Evolutionary conservation across 2,113 vertebrate genomes (phyloP).

Genomic region (Girardinichthys multiradiatus): DNA sequence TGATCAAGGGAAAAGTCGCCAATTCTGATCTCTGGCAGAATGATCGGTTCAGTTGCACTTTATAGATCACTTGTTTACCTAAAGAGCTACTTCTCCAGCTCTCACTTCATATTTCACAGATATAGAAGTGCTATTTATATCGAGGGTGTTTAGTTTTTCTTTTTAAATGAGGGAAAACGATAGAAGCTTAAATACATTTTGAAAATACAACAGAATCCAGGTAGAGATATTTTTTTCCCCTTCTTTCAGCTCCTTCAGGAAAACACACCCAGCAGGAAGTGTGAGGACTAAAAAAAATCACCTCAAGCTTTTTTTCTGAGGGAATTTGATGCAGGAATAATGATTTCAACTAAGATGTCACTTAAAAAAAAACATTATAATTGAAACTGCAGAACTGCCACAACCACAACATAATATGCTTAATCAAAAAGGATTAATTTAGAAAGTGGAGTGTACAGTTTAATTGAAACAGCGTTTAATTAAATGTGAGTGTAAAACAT

Average conservation of each 20-base stretch:
- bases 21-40: no score
- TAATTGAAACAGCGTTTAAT: constrained; percentile 27
- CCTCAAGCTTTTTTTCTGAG: background rate
- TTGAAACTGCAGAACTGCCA: constrained; percentile 8
- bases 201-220: background rate
- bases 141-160: background rate
- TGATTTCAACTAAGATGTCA: constrained; percentile 7
- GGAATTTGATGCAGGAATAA: constrained; percentile 15
- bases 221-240: background rate
- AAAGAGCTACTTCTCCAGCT: background rate
- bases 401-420: constrained; percentile 19
- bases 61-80: no score
- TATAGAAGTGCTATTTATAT: background rate
- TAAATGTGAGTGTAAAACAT: constrained; percentile 21
- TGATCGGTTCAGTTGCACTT: no score
- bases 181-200: constrained; percentile 5
- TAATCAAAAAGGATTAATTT: constrained; percentile 28
- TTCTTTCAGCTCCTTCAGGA: constrained; percentile 8
- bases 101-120: background rate
- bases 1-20: no score
- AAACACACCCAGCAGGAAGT: constrained; percentile 26
- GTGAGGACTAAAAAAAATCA: constrained; percentile 10
- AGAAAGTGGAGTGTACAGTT: constrained; percentile 19
- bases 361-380: constrained; percentile 6
- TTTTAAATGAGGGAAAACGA: background rate